Base-by-base conservation (phyloP, 2,888 invertebrate species). In the Pandemis cinnamomeana region DNA sequence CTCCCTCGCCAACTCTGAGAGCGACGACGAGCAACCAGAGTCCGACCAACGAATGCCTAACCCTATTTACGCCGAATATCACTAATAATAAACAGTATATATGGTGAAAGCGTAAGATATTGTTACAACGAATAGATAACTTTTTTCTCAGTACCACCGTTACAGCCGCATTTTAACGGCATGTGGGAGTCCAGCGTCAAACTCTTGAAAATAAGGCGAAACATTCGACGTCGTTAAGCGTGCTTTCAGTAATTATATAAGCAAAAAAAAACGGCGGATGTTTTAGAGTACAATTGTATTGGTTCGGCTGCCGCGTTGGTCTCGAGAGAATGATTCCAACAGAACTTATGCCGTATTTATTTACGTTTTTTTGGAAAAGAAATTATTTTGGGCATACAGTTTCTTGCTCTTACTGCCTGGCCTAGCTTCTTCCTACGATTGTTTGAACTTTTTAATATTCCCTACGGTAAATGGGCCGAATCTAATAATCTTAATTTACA, bases 21-120 rank as follows among this genome's bases (percentile, higher is more conserved):
- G 85, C 78, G 89, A 88, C 68, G 81, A 87, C 0, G 95, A 95
- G 77, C 91, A 95, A 71, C 95, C 95, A 0, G 96, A 96, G 88
- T 93, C 95, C 5, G 95, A 96, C 82, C 94, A 95, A 82, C 82
- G 84, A 48, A 88, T 78, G 77, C n/a, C 80, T 81, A 68, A 82
- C 87, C 13, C 48, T 60, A 10, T 48, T 0, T 83, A 84, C 51
- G 77, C 82, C 42, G 84, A 87, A 51, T 87, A 83, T 27, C 58
- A 20, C 1, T 27, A 58, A 58, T 36, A 7, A 5, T 13, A 13
- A 48, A 48, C 48, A 13, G 51, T 51, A 51, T n/a, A 6, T n/a
- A 13, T n/a, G 6, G 7, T 51, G 5, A 51, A 51, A n/a, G n/a
- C n/a, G n/a, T n/a, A 51, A 6, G n/a, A 6, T 51, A 4, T n/a